These are phyloP conservation scores for Myzus persicae DNA, from an alignment of 1,140 invertebrate species.

Conservation along the genomic window DNA sequence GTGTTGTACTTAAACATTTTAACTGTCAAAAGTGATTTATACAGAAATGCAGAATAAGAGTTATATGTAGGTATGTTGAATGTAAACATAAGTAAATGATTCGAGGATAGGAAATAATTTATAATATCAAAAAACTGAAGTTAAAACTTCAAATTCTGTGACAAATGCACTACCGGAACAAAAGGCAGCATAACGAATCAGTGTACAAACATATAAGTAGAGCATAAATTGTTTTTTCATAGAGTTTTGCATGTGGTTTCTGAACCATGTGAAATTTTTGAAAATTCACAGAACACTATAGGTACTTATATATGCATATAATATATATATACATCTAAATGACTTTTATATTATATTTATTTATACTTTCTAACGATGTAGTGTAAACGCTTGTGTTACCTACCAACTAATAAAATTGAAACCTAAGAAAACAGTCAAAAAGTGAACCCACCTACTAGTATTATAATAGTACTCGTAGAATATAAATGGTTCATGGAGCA, in stretches of 20 bases:
- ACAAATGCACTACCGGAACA: neutral
- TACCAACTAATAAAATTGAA: neutral
- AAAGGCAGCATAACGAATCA: neutral
- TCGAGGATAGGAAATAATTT: neutral
- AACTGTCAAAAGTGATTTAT: neutral
- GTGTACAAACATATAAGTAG: conserved; percentile 9
- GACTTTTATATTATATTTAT: neutral
- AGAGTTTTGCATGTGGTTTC: neutral
- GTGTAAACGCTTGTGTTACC: neutral
- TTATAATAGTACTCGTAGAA: neutral
- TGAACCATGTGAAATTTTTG: conserved; percentile 26
- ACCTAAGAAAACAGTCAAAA: neutral
- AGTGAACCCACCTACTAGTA: neutral
- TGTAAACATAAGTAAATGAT: neutral
- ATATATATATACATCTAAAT: neutral
- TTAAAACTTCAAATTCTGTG: neutral
- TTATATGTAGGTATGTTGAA: neutral
- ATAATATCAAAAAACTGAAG: neutral
- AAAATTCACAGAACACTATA: conserved; percentile 38
- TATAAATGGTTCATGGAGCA: conserved; percentile 24
- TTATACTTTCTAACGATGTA: neutral
- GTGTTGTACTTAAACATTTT: neutral
- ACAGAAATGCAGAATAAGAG: neutral
- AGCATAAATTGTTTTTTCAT: conserved; percentile 50
- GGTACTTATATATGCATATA: no score